A percentile compares a stretch with the other conserved stretches of the same genome.
Conservation (phyloP, 2,888 invertebrate species). For the Lutraria lutraria region DNA sequence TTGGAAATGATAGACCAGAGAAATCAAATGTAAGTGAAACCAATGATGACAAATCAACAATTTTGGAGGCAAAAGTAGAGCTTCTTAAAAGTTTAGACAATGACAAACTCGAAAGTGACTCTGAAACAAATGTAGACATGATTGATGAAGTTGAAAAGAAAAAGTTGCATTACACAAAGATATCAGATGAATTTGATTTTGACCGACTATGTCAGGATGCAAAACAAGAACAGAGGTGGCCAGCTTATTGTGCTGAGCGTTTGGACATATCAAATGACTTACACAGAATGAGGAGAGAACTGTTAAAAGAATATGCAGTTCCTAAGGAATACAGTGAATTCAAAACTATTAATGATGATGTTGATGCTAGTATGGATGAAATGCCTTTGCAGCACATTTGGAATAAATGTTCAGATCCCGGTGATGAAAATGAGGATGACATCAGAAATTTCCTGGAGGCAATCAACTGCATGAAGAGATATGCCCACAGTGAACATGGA, state of each 20-base stretch:
- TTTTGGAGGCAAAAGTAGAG: background rate
- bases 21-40: background rate
- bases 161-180: background rate
- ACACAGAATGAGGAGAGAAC: background rate
- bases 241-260: background rate
- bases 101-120: background rate
- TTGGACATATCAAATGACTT: background rate
- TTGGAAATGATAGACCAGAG: background rate
- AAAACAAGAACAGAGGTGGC: background rate
- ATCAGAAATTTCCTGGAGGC: background rate
- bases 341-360: background rate
- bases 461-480: background rate
- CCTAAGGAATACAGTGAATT: background rate
- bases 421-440: background rate
- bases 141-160: background rate
- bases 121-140: background rate
- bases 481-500: background rate
- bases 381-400: background rate
- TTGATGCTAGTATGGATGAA: background rate
- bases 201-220: background rate
- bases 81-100: no score
- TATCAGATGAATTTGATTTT: background rate
- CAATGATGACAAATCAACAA: background rate
- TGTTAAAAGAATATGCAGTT: background rate
- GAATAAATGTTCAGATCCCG: background rate